Conservation (phyloP, 2,113 vertebrate species). For the Scopus umbretta region DNA sequence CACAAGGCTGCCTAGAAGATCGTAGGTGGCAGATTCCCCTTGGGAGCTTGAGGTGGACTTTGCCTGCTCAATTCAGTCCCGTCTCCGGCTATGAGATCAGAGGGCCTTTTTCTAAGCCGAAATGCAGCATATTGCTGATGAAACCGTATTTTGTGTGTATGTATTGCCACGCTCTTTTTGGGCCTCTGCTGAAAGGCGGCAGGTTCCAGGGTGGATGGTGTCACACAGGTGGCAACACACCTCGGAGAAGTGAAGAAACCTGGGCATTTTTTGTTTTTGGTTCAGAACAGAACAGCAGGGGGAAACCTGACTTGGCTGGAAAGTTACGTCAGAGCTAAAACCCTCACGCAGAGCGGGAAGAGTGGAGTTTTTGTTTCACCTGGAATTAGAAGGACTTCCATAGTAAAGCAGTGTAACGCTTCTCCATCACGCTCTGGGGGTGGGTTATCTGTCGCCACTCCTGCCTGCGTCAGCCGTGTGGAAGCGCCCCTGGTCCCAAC, state of each 20-base stretch:
- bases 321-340: conserved; percentile 32
- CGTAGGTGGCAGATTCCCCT: background rate
- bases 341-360: background rate
- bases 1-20: background rate
- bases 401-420: background rate
- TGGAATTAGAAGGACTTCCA: conserved; percentile 10
- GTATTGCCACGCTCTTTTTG: background rate
- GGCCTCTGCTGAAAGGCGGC: background rate
- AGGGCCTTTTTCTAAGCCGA: background rate
- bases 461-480: background rate
- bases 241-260: background rate
- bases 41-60: background rate
- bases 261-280: background rate
- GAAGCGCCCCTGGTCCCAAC: background rate
- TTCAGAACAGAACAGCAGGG: conserved; percentile 45
- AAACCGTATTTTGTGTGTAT: background rate
- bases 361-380: conserved; percentile 16
- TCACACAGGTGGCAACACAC: background rate
- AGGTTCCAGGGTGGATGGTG: background rate
- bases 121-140: background rate
- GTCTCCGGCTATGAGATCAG: background rate
- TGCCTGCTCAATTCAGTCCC: background rate
- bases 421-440: background rate
- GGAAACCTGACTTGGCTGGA: conserved; percentile 46
- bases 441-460: background rate